Evolutionary conservation across 2,113 vertebrate genomes (phyloP).

Genomic region (Stigmatopora nigra): DNA sequence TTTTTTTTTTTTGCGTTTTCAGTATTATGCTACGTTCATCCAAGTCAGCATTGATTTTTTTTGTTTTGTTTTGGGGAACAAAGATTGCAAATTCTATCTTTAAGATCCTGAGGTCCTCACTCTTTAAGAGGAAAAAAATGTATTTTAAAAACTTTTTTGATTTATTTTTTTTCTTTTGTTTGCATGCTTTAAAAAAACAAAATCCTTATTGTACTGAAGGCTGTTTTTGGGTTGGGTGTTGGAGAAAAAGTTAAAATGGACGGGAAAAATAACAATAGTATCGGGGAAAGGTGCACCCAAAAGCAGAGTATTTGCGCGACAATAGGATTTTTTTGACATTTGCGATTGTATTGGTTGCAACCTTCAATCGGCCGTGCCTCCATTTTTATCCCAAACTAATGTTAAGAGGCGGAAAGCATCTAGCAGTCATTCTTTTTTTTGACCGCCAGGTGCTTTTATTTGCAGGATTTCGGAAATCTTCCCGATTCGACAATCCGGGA

Average conservation of each 20-base stretch:
- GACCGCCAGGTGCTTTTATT: constrained; percentile 14
- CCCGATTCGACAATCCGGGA: constrained; percentile 15
- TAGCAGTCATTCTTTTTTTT: not conserved
- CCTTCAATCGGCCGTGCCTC: constrained; percentile 39
- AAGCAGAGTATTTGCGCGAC: constrained; percentile 49
- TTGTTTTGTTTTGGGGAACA: not conserved
- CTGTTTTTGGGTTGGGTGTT: constrained; percentile 51
- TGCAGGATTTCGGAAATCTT: not conserved
- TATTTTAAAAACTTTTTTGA: constrained; percentile 49
- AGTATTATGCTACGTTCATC: constrained; percentile 65
- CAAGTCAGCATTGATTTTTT: constrained; percentile 33
- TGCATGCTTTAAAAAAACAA: constrained; percentile 67
- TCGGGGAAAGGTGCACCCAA: constrained; percentile 61
- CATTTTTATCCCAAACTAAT: constrained; percentile 15
- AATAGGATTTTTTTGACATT: constrained; percentile 66
- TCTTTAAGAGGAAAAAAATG: constrained; percentile 81
- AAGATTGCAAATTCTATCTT: constrained; percentile 63
- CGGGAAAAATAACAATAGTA: constrained; percentile 28
- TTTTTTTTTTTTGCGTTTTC: constrained; percentile 26
- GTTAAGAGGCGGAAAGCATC: not conserved
- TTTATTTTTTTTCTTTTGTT: constrained; percentile 41
- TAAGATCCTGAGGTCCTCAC: constrained; percentile 80
- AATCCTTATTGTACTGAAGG: constrained; percentile 52
- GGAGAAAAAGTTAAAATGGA: constrained; percentile 43
- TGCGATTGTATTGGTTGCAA: constrained; percentile 73